Base-by-base conservation (phyloP, 2,888 invertebrate species). In the Listrodromus nycthemerus region DNA sequence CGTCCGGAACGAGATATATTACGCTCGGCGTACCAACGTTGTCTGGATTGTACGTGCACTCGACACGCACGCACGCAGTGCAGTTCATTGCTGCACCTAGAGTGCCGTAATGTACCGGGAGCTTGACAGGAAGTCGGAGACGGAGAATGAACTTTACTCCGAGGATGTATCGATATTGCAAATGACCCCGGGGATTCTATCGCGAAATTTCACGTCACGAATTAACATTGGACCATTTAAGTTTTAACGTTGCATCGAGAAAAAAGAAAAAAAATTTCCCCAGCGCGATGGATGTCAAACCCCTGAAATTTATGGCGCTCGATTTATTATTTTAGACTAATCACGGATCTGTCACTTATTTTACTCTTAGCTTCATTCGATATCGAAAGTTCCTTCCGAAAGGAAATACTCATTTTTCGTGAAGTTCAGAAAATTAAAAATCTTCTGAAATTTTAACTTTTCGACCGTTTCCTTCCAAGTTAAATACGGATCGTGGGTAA, bases 1-100 rank as follows among this genome's bases (percentile, higher is more conserved):
- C 84, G 81, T 82, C 84, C 82, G 82, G 84, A 84, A 81, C 82
- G 79, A 75, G 84, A 84, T 84, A 82, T 82, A 84, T 84, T 84
- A 82, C 75, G 74, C 75, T 75, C 79, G 75, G 78, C 75, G 79
- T 84, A 84, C 75, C 58, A 79, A 82, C 81, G 78, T 71, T 66
- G 76, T 71, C 75, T 61, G 45, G 75, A 65, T 75, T 30, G 58
- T 75, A 41, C 63, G 70, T 80, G 65, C 37, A 71, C 74, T 70
- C 81, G 80, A 74, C 70, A 75, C 74, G 81, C 81, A 78, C 74
- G 77, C 83, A 84, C 81, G 84, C 81, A 50, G 55, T 70, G 48
- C 78, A 55, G 67, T 58, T 48, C 79, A 52, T 19, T 63, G 37
- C 55, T 65, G 81, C 81, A 70, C 41, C 69, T 30, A 66, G 74